These are phyloP conservation scores for Biston betularia DNA, from an alignment of 2,888 invertebrate genomes.

Conservation along the genomic window DNA sequence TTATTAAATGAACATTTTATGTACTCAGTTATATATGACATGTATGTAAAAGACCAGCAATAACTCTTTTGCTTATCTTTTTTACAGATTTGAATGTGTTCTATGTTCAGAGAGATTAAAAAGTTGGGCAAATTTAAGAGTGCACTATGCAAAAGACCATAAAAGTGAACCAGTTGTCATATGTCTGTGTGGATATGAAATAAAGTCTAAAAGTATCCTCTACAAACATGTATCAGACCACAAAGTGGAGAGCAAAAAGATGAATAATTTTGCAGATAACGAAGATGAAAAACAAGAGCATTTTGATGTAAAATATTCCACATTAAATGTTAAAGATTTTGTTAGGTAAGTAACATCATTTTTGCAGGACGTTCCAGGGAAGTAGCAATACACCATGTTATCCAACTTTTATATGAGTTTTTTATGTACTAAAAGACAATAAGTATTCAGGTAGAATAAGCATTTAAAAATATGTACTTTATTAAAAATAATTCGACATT, in stretches of 20 bases:
- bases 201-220: slow-evolving; percentile 73
- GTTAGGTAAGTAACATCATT: slow-evolving; percentile 64
- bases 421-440: too few relatives aligned
- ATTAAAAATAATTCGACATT: background rate
- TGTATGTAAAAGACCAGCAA: background rate
- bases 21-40: too few relatives aligned
- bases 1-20: background rate
- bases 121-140: slow-evolving; percentile 66
- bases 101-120: slow-evolving; percentile 67
- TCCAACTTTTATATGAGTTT: too few relatives aligned
- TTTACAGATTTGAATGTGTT: slow-evolving; percentile 69
- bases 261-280: slow-evolving; percentile 49
- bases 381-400: too few relatives aligned
- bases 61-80: slow-evolving; percentile 16
- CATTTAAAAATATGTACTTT: background rate
- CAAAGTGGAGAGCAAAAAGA: slow-evolving; percentile 66
- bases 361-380: too few relatives aligned
- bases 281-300: slow-evolving; percentile 57
- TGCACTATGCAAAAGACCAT: slow-evolving; percentile 67
- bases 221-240: slow-evolving; percentile 79
- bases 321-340: slow-evolving; percentile 72
- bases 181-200: slow-evolving; percentile 74
- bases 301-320: slow-evolving; percentile 62
- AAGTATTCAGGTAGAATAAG: background rate
- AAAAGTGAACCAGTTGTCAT: slow-evolving; percentile 67